Evolutionary conservation across 2,888 invertebrate genomes (phyloP).

Genomic region (Opisthograptis luteolata): DNA sequence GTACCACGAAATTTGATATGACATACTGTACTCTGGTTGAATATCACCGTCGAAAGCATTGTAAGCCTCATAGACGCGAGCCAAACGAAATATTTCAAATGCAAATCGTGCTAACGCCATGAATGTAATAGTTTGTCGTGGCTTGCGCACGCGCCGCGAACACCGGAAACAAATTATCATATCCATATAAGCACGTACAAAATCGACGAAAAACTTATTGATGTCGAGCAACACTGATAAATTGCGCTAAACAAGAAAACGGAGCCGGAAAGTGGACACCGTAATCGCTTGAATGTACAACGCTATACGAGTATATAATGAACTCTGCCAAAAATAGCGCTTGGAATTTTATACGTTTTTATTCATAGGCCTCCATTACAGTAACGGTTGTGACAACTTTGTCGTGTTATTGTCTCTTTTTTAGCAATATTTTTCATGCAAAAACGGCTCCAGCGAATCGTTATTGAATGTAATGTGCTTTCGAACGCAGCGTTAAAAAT

Average conservation of each 20-base stretch:
- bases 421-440: slow-evolving; percentile 41
- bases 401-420: slow-evolving; percentile 38
- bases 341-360: slow-evolving; percentile 54
- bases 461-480: slow-evolving; percentile 41
- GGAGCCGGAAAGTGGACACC: slow-evolving; percentile 56
- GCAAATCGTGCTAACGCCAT: slow-evolving; percentile 83
- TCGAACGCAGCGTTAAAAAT: slow-evolving; percentile 59
- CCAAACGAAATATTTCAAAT: slow-evolving; percentile 81
- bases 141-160: slow-evolving; percentile 78
- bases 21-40: slow-evolving; percentile 66
- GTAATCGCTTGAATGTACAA: slow-evolving; percentile 59
- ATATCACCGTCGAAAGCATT: slow-evolving; percentile 66
- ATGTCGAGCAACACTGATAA: slow-evolving; percentile 75
- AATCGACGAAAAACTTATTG: slow-evolving; percentile 80
- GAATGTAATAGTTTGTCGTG: slow-evolving; percentile 83
- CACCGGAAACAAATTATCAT: slow-evolving; percentile 84
- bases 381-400: slow-evolving; percentile 57
- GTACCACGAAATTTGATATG: slow-evolving; percentile 82
- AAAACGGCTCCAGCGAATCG: slow-evolving; percentile 41
- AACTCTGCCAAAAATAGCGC: slow-evolving; percentile 51
- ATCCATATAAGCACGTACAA: slow-evolving; percentile 79
- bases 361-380: slow-evolving; percentile 49
- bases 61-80: slow-evolving; percentile 73
- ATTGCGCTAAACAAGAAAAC: slow-evolving; percentile 77
- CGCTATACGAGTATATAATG: slow-evolving; percentile 51